Conservation (phyloP, 2,113 vertebrate species). For the Nettapus auritus region DNA sequence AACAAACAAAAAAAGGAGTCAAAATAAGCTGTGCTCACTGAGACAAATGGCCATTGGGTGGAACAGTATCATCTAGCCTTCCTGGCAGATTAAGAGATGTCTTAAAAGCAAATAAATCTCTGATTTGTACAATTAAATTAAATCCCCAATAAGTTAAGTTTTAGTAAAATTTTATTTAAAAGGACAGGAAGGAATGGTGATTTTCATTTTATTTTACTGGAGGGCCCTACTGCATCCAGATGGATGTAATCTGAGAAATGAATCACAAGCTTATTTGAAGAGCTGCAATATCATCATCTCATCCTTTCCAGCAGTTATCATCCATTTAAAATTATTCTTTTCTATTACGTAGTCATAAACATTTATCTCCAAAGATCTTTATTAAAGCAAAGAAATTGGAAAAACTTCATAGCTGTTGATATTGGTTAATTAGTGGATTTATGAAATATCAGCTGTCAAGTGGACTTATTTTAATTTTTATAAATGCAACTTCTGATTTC, state of each 20-base stretch:
- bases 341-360: background rate
- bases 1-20: background rate
- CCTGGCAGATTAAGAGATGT: background rate
- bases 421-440: background rate
- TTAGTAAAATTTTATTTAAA: conserved; percentile 48
- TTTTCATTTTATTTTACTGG: conserved; percentile 49
- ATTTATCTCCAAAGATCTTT: background rate
- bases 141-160: background rate
- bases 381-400: background rate
- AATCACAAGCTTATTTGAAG: conserved; percentile 10
- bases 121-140: background rate
- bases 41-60: background rate
- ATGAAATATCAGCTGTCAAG: background rate
- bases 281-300: background rate
- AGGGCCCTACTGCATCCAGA: conserved; percentile 18
- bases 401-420: background rate
- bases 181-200: conserved; percentile 7
- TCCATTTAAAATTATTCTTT: background rate
- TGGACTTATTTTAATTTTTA: background rate
- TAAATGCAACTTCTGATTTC: background rate
- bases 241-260: conserved; percentile 21
- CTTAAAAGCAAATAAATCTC: background rate
- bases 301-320: background rate
- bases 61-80: background rate
- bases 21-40: background rate